These are phyloP conservation scores for Micronycteris hirsuta DNA, from an alignment of 2,113 vertebrate genomes.

Conservation along the genomic window DNA sequence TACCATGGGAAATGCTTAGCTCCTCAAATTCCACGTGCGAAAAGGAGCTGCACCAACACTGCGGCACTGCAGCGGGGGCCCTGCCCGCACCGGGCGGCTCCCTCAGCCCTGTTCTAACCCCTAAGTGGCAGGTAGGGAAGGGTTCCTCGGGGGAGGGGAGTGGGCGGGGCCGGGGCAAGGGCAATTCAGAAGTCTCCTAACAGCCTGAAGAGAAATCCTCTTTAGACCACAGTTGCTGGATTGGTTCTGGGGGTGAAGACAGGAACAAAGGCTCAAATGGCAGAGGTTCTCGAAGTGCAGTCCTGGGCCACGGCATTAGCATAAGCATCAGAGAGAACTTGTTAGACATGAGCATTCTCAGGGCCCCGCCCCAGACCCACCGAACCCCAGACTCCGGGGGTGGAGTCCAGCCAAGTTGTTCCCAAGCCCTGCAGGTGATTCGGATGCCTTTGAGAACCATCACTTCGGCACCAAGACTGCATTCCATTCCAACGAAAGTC, in stretches of 20 bases:
- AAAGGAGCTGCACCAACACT: not conserved
- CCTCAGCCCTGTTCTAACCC: not conserved
- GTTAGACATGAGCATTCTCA: not conserved
- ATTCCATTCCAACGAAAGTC: not conserved
- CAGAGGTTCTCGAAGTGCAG: not conserved
- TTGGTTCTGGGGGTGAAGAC: not conserved
- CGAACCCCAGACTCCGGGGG: not conserved
- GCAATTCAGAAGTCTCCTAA: not conserved
- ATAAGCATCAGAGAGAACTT: not conserved
- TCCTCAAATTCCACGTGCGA: constrained; percentile 27
- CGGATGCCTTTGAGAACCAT: not conserved
- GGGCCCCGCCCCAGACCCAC: not conserved
- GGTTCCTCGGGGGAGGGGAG: fast-evolving
- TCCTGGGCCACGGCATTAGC: not conserved
- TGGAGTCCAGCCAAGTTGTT: too few species aligned
- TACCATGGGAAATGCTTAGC: constrained; percentile 45
- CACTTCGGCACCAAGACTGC: not conserved
- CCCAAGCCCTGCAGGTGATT: not conserved
- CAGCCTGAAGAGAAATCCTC: not conserved
- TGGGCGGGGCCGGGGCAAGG: not conserved
- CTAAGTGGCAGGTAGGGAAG: not conserved
- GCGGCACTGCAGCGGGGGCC: too few species aligned
- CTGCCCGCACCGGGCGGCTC: not conserved
- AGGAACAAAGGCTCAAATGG: not conserved
- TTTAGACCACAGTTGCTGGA: not conserved